Evolutionary conservation across 2,888 invertebrate genomes (phyloP).

Genomic region (Mesodorylaimus sp.): DNA sequence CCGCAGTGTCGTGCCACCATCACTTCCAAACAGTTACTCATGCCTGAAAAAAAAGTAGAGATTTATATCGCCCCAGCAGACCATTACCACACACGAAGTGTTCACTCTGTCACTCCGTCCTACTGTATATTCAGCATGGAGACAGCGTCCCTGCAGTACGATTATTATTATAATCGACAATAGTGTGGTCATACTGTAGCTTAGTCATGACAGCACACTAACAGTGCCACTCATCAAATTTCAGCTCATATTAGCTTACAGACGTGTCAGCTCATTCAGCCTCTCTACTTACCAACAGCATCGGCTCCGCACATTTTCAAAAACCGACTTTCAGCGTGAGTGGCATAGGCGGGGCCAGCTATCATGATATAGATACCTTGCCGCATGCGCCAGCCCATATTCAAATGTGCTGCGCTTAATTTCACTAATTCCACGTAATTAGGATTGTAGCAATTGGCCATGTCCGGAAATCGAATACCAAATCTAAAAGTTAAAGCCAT

Average conservation of each 20-base stretch:
- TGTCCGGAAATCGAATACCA: constrained; percentile 78
- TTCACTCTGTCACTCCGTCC: too few relatives aligned
- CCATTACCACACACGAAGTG: background rate
- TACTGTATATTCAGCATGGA: too few relatives aligned
- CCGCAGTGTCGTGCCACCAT: constrained; percentile 82
- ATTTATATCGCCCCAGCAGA: background rate
- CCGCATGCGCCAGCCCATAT: constrained; percentile 45
- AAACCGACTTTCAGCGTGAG: constrained; percentile 64
- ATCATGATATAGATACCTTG: constrained; percentile 86
- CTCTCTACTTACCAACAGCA: constrained; percentile 32
- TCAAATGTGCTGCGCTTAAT: background rate
- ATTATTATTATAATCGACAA: too few relatives aligned
- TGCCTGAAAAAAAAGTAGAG: constrained; percentile 37
- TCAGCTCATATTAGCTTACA: too few relatives aligned
- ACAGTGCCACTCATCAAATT: too few relatives aligned
- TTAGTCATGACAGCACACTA: too few relatives aligned
- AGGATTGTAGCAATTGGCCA: constrained; percentile 68
- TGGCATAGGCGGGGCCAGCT: constrained; percentile 83
- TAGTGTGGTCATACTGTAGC: too few relatives aligned
- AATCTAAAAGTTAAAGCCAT: constrained; percentile 46
- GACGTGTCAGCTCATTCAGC: too few relatives aligned
- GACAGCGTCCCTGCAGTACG: too few relatives aligned
- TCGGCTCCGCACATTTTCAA: constrained; percentile 49
- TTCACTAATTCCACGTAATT: constrained; percentile 48
- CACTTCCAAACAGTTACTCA: constrained; percentile 58